phyloP scores from a whole-genome alignment of 2,797 vertebrate genomes.

The Pogoniulus pusillus region DNA sequence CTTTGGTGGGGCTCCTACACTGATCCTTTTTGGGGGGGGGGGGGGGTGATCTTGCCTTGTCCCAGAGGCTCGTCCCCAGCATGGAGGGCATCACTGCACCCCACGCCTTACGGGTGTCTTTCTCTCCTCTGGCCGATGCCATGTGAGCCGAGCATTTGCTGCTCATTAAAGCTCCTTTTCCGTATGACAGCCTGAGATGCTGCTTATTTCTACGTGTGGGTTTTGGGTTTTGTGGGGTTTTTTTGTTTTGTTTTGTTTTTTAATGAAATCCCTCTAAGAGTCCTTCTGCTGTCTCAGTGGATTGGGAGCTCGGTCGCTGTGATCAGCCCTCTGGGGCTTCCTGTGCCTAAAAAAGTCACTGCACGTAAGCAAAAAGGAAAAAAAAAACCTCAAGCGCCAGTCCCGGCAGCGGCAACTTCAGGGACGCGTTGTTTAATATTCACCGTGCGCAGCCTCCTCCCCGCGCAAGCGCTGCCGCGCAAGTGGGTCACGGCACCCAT shows the following conservation, averaged over 20 bases:
- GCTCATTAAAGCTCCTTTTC: constrained; percentile 36
- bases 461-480: neutral
- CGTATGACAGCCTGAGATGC: constrained; percentile 38
- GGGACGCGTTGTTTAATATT: constrained; percentile 62
- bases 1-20: neutral
- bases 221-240: neutral
- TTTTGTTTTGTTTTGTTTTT: neutral
- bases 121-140: neutral
- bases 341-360: constrained; percentile 72
- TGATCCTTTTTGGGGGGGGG: neutral
- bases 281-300: constrained; percentile 73
- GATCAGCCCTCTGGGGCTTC: constrained; percentile 71
- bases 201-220: neutral
- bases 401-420: constrained; percentile 39
- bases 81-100: neutral
- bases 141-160: neutral
- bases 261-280: constrained; percentile 58
- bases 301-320: constrained; percentile 63
- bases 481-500: constrained; percentile 66
- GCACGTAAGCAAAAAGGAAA: constrained; percentile 53
- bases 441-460: neutral
- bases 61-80: neutral
- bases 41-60: neutral
- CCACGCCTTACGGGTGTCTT: neutral
- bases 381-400: neutral